phyloP scores from a whole-genome alignment of 2,888 invertebrate species.

The Oligia fasciuncula region DNA sequence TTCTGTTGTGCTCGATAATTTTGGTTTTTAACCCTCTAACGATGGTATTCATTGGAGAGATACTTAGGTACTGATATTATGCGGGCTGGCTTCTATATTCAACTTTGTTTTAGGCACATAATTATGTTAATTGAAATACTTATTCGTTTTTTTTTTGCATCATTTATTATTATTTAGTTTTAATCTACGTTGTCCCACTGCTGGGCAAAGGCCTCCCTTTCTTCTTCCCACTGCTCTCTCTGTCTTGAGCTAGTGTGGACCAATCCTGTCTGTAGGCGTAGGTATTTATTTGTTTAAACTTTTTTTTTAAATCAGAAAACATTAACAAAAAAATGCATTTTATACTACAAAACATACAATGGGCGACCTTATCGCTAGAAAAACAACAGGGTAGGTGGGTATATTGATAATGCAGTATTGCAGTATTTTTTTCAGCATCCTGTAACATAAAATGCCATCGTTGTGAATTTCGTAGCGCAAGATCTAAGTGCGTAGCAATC shows the following conservation, averaged over 20 bases:
- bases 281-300: background rate
- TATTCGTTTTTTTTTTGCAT: background rate
- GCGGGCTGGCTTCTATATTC: background rate
- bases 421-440: background rate
- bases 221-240: too few species aligned
- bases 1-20: constrained; percentile 53
- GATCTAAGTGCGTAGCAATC: background rate
- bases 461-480: too few species aligned
- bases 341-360: background rate
- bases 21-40: constrained; percentile 26
- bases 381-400: background rate
- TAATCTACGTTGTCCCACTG: too few species aligned
- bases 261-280: too few species aligned
- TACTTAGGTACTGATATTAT: background rate
- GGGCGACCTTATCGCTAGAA: background rate
- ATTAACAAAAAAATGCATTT: background rate
- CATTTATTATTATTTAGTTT: background rate
- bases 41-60: constrained; percentile 18
- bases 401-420: background rate
- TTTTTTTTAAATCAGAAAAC: background rate
- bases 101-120: constrained; percentile 4
- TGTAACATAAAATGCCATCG: background rate
- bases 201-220: background rate
- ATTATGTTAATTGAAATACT: background rate
- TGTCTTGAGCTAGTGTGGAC: too few species aligned